Percentiles rank a stretch among this genome's conserved stretches.
Evolutionary conservation across 2,888 invertebrate genomes (phyloP).

Genomic region (Argyresthia goedartella): DNA sequence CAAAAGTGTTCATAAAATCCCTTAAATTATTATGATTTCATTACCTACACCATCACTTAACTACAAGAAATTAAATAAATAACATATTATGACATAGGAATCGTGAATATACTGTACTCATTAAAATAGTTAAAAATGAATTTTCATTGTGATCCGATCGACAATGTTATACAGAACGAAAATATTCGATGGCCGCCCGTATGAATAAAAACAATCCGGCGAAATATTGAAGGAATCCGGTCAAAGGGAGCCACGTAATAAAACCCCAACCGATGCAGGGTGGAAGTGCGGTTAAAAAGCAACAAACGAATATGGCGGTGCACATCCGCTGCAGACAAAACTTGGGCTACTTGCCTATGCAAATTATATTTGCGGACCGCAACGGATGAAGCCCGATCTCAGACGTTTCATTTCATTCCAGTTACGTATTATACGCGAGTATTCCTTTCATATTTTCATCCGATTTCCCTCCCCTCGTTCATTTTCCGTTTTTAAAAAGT

Average conservation of each 20-base stretch:
- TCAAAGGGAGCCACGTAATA: slow-evolving; percentile 69
- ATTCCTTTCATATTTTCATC: slow-evolving; percentile 72
- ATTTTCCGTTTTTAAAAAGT: slow-evolving; percentile 64
- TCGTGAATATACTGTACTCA: too few species aligned
- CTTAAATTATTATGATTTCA: too few species aligned
- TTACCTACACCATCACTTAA: too few species aligned
- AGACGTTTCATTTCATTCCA: slow-evolving; percentile 65
- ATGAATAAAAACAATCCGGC: slow-evolving; percentile 67
- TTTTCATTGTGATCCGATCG: not conserved
- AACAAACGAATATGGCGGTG: slow-evolving; percentile 67
- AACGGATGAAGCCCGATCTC: slow-evolving; percentile 59
- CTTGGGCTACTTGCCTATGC: slow-evolving; percentile 70
- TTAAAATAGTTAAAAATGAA: too few species aligned
- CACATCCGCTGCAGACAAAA: slow-evolving; percentile 68
- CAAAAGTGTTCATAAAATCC: not conserved
- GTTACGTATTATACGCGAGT: slow-evolving; percentile 49
- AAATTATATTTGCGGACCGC: slow-evolving; percentile 72
- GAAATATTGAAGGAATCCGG: slow-evolving; percentile 70
- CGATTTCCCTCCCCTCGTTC: slow-evolving; percentile 68
- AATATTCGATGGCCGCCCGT: slow-evolving; percentile 60
- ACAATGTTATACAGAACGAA: slow-evolving; percentile 46
- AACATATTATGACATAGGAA: not conserved
- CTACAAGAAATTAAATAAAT: not conserved
- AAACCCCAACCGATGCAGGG: slow-evolving; percentile 56
- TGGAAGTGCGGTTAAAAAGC: slow-evolving; percentile 67